Base-by-base conservation (phyloP, 2,888 invertebrate species). In the Diogma glabrata region DNA sequence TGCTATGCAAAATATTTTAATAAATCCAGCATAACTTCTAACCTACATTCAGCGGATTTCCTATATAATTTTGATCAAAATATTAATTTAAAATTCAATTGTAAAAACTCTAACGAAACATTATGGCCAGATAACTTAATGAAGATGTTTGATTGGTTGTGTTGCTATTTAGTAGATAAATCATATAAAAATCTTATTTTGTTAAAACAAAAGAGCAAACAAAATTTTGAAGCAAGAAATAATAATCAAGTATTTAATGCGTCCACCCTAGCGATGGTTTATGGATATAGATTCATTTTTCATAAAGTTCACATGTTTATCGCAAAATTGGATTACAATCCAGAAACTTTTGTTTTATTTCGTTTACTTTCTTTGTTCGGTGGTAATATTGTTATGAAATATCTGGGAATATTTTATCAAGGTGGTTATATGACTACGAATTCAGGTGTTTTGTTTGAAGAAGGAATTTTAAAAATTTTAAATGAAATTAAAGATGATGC, bases 221-320 rank as follows among this genome's bases (percentile, higher is more conserved):
- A 79, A 66, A 69, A 75, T 16, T 92, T 94, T 65, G 75, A 78
- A 20, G 82, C 84, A 0, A 83, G 84, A 65, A 93, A 93, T 68
- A 80, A 93, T 57, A 82, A 83, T 47, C 95, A 96, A 73, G 79
- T 88, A 0, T 93, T 84, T 65, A 80, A 80, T 60, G 88, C 88
- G 1, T 79, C 84, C 54, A 80, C 81, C 8, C 72, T 95, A 3
- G 79, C 89, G 0, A 69, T 92, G 10, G 82, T 84, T 17, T 96
- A 84, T 67, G 86, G 80, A 50, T 87, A 93, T 12, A 23, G 46
- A 16, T 24, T 46, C 23, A 61, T 76, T 14, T 66, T 74, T 47
- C 65, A 71, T 53, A 63, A 67, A 49, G 76, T 77, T 55, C 61
- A 70, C 52, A 65, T 70, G 52, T 68, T 66, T 55, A 65, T 74